Base-by-base conservation (phyloP, 1,140 invertebrate genomes). In the Apolygus lucorum region DNA sequence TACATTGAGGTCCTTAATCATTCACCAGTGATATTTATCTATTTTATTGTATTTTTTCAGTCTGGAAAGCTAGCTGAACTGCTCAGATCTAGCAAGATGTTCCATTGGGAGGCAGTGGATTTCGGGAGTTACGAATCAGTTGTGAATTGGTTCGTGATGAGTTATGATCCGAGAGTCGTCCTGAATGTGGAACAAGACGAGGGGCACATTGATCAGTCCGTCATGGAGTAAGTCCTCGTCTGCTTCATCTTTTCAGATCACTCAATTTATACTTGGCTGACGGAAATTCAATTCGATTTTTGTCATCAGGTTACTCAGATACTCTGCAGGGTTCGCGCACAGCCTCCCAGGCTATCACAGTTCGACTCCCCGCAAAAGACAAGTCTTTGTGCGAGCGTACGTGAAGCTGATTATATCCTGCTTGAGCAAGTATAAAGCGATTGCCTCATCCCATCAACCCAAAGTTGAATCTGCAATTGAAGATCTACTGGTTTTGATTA, bases 141-240 rank as follows among this genome's bases (percentile, higher is more conserved):
- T 22, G 82, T 89, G 67, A 89, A 89, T 74, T 91, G 89, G 89
- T 88, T 89, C 71, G 84, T 91, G 1, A 88, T 87, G 82, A 87
- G 86, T 63, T 88, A 86, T 77, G 88, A 92, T 79, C 85, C 89
- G 0, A 79, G 82, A 68, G 87, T 89, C 71, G 83, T 91, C 29
- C 79, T 92, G 1, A 76, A 74, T 74, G 73, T 79, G 42, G 80
- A 79, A 70, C 77, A 73, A 69, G 81, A 77, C 63, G 76, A 78
- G 49, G 75, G 71, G 77, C 80, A 76, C 42, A 82, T 81, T 70
- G 84, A 86, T 69, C 72, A 76, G 22, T 80, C 82, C 21, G 75
- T 83, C 24, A 77, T 85, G 29, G 82, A 82, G 83, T 72, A 67
- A 67, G 68, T 71, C 27, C n/a, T n/a, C n/a, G n/a, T n/a, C n/a